These are phyloP conservation scores for Bugulina stolonifera DNA, from an alignment of 2,888 invertebrate genomes.

Conservation along the genomic window DNA sequence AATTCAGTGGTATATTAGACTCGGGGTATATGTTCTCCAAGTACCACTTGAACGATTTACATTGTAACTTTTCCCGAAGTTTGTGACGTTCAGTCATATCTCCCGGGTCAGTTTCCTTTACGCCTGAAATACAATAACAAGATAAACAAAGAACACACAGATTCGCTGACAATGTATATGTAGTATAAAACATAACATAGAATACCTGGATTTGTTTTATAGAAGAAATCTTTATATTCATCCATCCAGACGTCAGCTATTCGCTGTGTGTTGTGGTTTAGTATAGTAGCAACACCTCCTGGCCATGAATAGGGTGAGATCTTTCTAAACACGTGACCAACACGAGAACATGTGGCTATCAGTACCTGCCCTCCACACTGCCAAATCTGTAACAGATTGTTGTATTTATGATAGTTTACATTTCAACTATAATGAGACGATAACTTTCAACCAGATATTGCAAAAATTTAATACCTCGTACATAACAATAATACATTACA, in stretches of 20 bases:
- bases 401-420: too few species aligned
- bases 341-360: conserved; percentile 52
- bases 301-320: conserved; percentile 95
- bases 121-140: conserved; percentile 36
- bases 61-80: conserved; percentile 75
- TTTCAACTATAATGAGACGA: too few species aligned
- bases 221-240: conserved; percentile 77
- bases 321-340: conserved; percentile 53
- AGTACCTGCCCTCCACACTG: conserved; percentile 52
- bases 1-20: conserved; percentile 94
- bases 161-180: too few species aligned
- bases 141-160: neutral
- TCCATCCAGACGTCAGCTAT: conserved; percentile 99
- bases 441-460: too few species aligned
- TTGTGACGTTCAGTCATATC: conserved; percentile 77
- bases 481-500: too few species aligned
- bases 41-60: conserved; percentile 97
- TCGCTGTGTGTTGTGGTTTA: conserved; percentile 89
- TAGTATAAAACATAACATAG: too few species aligned
- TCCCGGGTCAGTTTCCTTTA: conserved; percentile 58
- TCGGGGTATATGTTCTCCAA: conserved; percentile 96
- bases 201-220: conserved; percentile 52
- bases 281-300: conserved; percentile 79
- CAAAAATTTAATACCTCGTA: too few species aligned
- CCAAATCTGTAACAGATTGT: conserved; percentile 44